Percentiles rank a stretch among this genome's conserved stretches.
Evolutionary conservation across 2,113 vertebrate species (phyloP).

Genomic region (Barbus barbus): DNA sequence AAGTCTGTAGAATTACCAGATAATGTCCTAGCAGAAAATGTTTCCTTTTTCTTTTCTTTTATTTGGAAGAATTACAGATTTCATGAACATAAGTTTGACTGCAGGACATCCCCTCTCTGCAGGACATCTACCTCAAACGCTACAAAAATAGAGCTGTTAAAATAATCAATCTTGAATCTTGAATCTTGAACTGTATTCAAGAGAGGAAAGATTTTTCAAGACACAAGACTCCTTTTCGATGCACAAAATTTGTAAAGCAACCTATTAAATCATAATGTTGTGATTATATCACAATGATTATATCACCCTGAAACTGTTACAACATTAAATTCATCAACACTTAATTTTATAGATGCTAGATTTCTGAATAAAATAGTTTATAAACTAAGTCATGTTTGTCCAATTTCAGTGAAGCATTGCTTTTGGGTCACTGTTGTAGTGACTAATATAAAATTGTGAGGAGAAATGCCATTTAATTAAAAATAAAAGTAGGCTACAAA

Average conservation of each 20-base stretch:
- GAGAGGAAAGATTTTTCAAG: neutral
- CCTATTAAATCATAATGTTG: neutral
- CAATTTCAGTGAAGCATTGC: neutral
- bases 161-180: no score
- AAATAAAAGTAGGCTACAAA: neutral
- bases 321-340: neutral
- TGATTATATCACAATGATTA: neutral
- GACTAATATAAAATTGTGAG: neutral
- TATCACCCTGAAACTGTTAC: neutral
- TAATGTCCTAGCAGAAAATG: no score
- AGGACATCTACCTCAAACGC: no score
- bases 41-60: no score
- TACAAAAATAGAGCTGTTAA: no score
- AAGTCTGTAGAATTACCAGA: no score
- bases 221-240: neutral
- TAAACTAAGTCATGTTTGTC: neutral
- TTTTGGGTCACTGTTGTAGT: neutral
- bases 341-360: neutral
- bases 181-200: neutral
- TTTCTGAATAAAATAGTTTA: neutral
- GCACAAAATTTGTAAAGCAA: neutral
- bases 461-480: neutral
- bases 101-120: no score
- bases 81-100: neutral
- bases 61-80: neutral